phyloP scores from a whole-genome alignment of 2,888 invertebrate species.

The Polymixis flavicincta region DNA sequence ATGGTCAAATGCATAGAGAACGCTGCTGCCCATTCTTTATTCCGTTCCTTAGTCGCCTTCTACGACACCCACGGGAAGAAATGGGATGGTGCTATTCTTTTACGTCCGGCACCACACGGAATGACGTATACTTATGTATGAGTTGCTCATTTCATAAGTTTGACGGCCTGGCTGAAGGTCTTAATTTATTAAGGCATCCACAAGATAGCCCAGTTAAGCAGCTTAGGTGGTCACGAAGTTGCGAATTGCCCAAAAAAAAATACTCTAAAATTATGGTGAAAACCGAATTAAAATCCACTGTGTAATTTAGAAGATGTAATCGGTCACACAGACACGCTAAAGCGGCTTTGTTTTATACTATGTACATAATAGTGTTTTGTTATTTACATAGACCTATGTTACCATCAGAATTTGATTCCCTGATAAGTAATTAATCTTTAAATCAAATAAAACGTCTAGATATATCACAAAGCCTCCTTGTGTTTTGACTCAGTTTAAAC shows the following conservation, averaged over 20 bases:
- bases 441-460: slow-evolving; percentile 17
- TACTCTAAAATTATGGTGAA: rapidly evolving
- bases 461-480: not conserved
- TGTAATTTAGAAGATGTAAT: not conserved
- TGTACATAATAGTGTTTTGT: too few relatives aligned
- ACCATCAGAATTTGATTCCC: slow-evolving; percentile 12
- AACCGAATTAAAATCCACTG: not conserved
- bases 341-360: not conserved
- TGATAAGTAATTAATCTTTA: slow-evolving; percentile 29
- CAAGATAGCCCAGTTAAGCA: not conserved
- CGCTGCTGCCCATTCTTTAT: too few relatives aligned
- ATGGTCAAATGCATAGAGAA: too few relatives aligned
- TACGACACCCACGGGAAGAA: too few relatives aligned
- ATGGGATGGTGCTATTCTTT: too few relatives aligned
- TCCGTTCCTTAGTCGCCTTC: too few relatives aligned
- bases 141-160: not conserved
- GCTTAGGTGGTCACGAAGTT: too few relatives aligned
- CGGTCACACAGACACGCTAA: not conserved
- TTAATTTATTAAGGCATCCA: not conserved
- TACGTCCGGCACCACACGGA: too few relatives aligned
- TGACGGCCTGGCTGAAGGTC: not conserved
- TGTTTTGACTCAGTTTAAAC: slow-evolving; percentile 27
- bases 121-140: too few relatives aligned
- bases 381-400: too few relatives aligned
- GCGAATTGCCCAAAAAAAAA: not conserved